Percentiles rank a stretch among this genome's conserved stretches.
These are phyloP conservation scores for Turdus rufiventris DNA, from an alignment of 2,113 vertebrate species.

Conservation along the genomic window DNA sequence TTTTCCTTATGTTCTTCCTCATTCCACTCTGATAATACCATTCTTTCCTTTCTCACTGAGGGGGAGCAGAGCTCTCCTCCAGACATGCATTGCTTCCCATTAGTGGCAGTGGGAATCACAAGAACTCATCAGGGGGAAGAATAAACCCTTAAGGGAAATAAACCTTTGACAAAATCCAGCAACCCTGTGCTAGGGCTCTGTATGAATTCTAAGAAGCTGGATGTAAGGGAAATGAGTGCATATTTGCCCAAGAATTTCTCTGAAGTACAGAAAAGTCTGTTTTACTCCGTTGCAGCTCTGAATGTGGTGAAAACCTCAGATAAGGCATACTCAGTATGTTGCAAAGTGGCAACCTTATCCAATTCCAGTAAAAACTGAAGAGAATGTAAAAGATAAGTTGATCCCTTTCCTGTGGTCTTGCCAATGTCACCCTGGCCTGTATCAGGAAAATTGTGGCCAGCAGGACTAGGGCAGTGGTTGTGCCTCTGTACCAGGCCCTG, in stretches of 20 bases:
- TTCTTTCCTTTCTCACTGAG: neutral
- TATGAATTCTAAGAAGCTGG: neutral
- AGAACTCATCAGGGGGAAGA: neutral
- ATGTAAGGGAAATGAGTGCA: constrained; percentile 5
- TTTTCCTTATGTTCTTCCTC: constrained; percentile 11
- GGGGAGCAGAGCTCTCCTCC: neutral
- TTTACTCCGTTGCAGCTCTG: neutral
- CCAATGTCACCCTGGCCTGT: neutral
- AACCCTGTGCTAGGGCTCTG: neutral
- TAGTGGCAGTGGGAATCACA: neutral
- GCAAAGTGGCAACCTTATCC: neutral
- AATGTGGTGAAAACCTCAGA: neutral
- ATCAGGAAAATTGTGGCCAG: neutral
- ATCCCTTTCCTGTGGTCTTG: neutral
- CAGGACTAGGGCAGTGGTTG: neutral
- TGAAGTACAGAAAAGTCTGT: neutral
- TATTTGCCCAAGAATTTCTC: neutral
- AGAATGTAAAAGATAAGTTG: neutral
- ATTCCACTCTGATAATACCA: neutral
- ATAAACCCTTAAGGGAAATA: constrained; percentile 4
- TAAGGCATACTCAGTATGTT: neutral
- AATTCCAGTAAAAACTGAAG: neutral
- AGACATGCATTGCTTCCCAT: neutral
- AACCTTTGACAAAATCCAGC: neutral
- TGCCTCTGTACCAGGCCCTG: accelerated